phyloP scores from a whole-genome alignment of 1,140 invertebrate genomes.

The Diachasmimorpha longicaudata region DNA sequence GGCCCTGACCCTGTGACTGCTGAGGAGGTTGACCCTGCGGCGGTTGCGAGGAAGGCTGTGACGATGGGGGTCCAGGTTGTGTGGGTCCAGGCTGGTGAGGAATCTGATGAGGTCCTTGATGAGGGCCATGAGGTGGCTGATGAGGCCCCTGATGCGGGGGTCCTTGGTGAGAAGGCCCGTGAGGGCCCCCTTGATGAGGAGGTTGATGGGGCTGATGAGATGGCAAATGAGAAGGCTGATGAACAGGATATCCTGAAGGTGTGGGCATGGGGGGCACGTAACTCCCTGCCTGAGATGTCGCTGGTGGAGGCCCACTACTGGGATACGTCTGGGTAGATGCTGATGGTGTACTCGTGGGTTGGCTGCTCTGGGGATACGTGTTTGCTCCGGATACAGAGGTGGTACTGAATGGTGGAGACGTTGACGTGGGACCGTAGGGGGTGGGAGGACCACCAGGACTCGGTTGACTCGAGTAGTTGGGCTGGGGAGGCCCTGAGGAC shows the following conservation, averaged over 20 bases:
- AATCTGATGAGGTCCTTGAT: conserved; percentile 42
- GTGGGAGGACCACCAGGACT: conserved; percentile 53
- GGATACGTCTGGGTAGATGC: conserved; percentile 61
- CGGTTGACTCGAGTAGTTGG: conserved; percentile 55
- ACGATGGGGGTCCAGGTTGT: conserved; percentile 37
- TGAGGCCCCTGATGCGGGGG: conserved; percentile 43
- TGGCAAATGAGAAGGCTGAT: conserved; percentile 41
- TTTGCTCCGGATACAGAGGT: conserved; percentile 49
- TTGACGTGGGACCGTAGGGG: conserved; percentile 55
- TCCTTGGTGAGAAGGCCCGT: conserved; percentile 35
- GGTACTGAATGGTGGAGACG: conserved; percentile 55
- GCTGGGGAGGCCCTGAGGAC: conserved; percentile 48
- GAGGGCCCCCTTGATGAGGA: conserved; percentile 29
- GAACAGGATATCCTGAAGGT: conserved; percentile 51
- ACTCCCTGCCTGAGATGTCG: conserved; percentile 49
- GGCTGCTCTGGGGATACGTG: conserved; percentile 57
- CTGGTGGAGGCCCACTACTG: conserved; percentile 51
- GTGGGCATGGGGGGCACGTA: conserved; percentile 50
- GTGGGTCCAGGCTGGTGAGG: conserved; percentile 38
- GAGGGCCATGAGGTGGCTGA: conserved; percentile 41
- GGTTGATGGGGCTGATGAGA: conserved; percentile 35
- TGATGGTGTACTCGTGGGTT: conserved; percentile 55
- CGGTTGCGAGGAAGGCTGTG: conserved; percentile 27
- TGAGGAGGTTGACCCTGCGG: conserved; percentile 31
- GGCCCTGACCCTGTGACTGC: background rate